phyloP scores from a whole-genome alignment of 2,797 vertebrate genomes.

The Hemibagrus guttatus region DNA sequence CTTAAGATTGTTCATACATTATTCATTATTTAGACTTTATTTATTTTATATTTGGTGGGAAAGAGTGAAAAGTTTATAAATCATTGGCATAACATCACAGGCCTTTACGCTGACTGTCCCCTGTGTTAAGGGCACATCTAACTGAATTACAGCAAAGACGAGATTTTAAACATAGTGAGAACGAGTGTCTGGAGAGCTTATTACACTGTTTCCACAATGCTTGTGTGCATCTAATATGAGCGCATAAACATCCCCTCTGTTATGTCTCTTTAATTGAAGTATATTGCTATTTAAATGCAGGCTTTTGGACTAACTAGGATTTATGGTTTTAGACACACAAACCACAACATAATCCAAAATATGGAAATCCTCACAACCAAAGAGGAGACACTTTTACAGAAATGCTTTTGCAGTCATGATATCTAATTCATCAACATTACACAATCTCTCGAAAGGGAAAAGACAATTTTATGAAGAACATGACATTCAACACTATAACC shows the following conservation, averaged over 20 bases:
- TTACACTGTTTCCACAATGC: conserved; percentile 11
- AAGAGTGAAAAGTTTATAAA: background rate
- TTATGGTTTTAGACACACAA: background rate
- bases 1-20: background rate
- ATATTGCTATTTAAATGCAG: background rate
- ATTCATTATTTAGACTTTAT: background rate
- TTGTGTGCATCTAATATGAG: background rate
- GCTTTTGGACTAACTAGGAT: conserved; percentile 9
- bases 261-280: conserved; percentile 9
- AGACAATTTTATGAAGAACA: conserved; percentile 27
- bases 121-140: background rate
- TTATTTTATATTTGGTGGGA: background rate
- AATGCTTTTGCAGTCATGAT: background rate
- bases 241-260: background rate
- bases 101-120: background rate
- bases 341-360: background rate
- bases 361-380: background rate
- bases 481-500: conserved; percentile 24
- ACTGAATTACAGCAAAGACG: conserved; percentile 30
- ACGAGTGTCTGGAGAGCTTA: conserved; percentile 28
- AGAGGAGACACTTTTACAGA: background rate
- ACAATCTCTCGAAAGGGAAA: background rate
- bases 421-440: conserved; percentile 9
- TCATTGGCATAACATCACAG: background rate
- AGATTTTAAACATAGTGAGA: conserved; percentile 7